These are phyloP conservation scores for Triplophysa rosa DNA, from an alignment of 2,113 vertebrate genomes.

Conservation along the genomic window DNA sequence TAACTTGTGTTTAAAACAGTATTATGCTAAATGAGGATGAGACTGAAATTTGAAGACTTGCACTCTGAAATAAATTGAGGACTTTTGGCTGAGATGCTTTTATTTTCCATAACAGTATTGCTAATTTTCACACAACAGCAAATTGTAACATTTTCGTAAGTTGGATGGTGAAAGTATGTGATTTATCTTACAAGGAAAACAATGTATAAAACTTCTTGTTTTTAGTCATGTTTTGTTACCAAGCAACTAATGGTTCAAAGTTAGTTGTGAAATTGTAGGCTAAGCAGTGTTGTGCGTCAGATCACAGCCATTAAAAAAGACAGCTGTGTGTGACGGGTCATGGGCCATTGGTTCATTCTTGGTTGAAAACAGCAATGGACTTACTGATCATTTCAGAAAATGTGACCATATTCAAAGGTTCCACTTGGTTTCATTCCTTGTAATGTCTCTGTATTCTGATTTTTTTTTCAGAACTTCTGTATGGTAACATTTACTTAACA, in stretches of 20 bases:
- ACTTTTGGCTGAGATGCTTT: background rate
- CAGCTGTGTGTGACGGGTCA: conserved; percentile 28
- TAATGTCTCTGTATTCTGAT: conserved; percentile 21
- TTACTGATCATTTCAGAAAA: conserved; percentile 52
- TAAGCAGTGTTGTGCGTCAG: background rate
- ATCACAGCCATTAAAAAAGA: background rate
- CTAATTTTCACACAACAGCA: conserved; percentile 23
- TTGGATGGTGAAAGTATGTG: background rate
- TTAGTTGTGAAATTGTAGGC: conserved; percentile 16
- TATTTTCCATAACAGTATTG: conserved; percentile 11
- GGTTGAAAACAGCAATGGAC: conserved; percentile 43
- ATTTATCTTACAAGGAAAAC: conserved; percentile 4
- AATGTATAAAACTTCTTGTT: conserved; percentile 21
- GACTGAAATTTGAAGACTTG: conserved; percentile 10
- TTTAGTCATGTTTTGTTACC: background rate
- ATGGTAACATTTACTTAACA: conserved; percentile 43
- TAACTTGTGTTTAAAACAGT: background rate
- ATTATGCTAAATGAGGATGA: background rate
- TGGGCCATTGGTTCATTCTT: conserved; percentile 42
- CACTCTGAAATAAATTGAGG: background rate
- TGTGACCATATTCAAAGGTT: conserved; percentile 33
- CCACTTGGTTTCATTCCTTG: conserved; percentile 13
- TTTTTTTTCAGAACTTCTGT: conserved; percentile 16
- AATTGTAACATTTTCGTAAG: conserved; percentile 47
- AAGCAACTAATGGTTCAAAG: background rate